These are phyloP conservation scores for Eudasyphora cyanicolor DNA, from an alignment of 2,888 invertebrate genomes.

Conservation along the genomic window DNA sequence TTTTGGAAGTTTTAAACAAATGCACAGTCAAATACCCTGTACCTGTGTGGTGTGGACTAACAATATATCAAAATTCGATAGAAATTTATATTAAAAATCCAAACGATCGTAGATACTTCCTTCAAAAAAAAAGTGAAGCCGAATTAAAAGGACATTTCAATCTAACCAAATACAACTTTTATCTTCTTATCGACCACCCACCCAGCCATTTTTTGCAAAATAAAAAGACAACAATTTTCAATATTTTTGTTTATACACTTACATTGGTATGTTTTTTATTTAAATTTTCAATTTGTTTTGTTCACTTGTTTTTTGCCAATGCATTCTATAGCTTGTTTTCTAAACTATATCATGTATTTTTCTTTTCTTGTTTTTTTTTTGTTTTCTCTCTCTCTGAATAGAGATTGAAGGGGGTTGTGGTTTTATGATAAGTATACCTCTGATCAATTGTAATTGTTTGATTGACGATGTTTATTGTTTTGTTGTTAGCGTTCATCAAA, in stretches of 20 bases:
- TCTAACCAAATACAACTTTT: no score
- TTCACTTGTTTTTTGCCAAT: constrained; percentile 40
- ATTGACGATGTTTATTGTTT: constrained; percentile 35
- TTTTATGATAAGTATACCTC: constrained; percentile 33
- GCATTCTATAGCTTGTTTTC: constrained; percentile 40
- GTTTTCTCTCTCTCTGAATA: constrained; percentile 40
- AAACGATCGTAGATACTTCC: no score
- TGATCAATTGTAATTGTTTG: constrained; percentile 21
- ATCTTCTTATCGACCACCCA: no score
- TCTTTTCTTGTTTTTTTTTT: constrained; percentile 1
- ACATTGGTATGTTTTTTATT: constrained; percentile 54
- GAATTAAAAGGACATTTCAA: no score
- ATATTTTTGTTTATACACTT: constrained; percentile 49
- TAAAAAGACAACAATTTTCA: constrained; percentile 17
- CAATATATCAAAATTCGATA: no score
- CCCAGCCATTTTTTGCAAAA: background rate
- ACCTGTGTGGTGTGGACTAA: no score
- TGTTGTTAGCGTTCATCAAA: constrained; percentile 47
- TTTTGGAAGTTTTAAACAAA: no score
- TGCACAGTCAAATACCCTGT: no score
- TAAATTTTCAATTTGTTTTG: constrained; percentile 47
- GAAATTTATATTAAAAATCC: no score
- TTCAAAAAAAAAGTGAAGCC: no score
- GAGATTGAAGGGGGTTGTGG: background rate
- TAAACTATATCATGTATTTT: background rate